Percentiles rank a stretch among this genome's conserved stretches.
Conservation (phyloP, 2,113 vertebrate species). For the Argyrosomus japonicus region DNA sequence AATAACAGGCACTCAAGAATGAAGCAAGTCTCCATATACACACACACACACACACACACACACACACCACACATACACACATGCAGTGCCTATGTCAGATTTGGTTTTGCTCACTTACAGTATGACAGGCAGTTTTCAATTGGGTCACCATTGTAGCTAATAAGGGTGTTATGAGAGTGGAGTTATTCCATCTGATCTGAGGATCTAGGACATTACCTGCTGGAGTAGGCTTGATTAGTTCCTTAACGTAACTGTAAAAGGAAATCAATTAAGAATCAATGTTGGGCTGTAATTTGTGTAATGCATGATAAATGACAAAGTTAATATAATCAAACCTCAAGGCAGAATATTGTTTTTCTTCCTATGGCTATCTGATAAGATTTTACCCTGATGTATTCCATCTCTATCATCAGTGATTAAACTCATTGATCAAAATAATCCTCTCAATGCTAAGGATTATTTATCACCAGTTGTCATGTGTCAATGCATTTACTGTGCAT, state of each 20-base stretch:
- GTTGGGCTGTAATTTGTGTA: constrained; percentile 70
- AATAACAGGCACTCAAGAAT: constrained; percentile 43
- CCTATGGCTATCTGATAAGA: constrained; percentile 36
- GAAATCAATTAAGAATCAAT: constrained; percentile 70
- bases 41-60: neutral
- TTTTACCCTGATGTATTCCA: constrained; percentile 40
- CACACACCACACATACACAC: neutral
- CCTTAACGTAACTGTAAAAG: constrained; percentile 65
- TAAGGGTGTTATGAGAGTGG: constrained; percentile 82
- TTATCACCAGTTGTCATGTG: constrained; percentile 4
- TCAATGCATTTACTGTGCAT: neutral
- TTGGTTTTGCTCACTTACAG: constrained; percentile 62
- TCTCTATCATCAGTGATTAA: constrained; percentile 57
- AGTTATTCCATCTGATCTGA: constrained; percentile 76
- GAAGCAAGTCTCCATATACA: constrained; percentile 10
- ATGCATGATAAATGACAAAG: constrained; percentile 69
- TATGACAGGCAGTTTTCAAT: constrained; percentile 70
- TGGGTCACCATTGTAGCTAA: constrained; percentile 76
- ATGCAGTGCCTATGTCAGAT: constrained; percentile 27
- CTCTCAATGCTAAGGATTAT: constrained; percentile 21
- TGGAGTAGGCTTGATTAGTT: constrained; percentile 62
- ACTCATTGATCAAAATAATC: constrained; percentile 54
- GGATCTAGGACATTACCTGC: constrained; percentile 74
- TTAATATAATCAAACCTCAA: constrained; percentile 65
- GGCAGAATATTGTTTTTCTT: constrained; percentile 31